These are phyloP conservation scores for Gryon sp. DNA, from an alignment of 1,140 invertebrate genomes.

Conservation along the genomic window DNA sequence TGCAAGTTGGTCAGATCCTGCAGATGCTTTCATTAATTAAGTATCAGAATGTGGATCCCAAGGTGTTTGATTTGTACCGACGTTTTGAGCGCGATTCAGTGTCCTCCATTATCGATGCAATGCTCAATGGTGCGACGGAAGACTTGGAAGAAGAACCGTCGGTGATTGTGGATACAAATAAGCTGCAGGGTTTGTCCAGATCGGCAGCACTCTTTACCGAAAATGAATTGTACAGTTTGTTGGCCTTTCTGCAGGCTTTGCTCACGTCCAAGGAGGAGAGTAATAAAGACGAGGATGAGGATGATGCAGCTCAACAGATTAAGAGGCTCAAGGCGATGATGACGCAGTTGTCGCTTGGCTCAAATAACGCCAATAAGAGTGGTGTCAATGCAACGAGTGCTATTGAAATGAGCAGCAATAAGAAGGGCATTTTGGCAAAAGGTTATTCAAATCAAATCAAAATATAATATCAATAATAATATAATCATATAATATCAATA, in stretches of 20 bases:
- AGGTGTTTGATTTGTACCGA: constrained; percentile 86
- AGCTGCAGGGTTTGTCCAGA: constrained; percentile 82
- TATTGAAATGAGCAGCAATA: too few species aligned
- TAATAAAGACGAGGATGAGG: constrained; percentile 21
- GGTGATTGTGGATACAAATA: constrained; percentile 79
- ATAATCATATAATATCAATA: too few species aligned
- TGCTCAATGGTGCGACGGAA: constrained; percentile 83
- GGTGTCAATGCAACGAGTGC: too few species aligned
- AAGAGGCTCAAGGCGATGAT: constrained; percentile 74
- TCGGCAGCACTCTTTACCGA: constrained; percentile 85
- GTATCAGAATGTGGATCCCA: constrained; percentile 88
- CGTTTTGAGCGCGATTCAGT: constrained; percentile 89
- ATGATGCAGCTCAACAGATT: constrained; percentile 55
- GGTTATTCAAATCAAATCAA: too few species aligned
- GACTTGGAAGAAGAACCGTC: constrained; percentile 80
- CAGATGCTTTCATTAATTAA: constrained; percentile 93
- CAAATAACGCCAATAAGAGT: constrained; percentile 61
- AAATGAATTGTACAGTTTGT: constrained; percentile 83
- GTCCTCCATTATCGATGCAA: constrained; percentile 85
- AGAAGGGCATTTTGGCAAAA: constrained; percentile 74
- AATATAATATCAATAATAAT: constrained; percentile 22
- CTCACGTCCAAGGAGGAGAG: constrained; percentile 44
- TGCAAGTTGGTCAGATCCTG: constrained; percentile 94
- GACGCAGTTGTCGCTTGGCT: constrained; percentile 67
- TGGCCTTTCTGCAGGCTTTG: constrained; percentile 79